Evolutionary conservation across 2,797 vertebrate species (phyloP), one percentile per base, ranked within the genome.

Genomic region (Amblyopsis hoosieri): DNA sequence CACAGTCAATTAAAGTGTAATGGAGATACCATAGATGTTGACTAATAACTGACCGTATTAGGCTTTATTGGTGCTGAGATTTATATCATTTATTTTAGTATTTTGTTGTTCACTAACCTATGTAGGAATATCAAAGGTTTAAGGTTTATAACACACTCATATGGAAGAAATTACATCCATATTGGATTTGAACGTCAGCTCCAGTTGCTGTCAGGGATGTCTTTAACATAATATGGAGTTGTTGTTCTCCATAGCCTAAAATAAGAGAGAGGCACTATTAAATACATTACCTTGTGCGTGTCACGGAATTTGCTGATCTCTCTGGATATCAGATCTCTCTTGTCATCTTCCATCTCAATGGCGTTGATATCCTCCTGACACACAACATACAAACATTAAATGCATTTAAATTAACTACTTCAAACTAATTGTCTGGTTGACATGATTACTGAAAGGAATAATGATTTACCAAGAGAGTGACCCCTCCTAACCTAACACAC

Each of bases 261-360:
- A 58, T 75, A 11, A 63, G 46, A 73, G 33, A 59, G 68, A 68
- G 73, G 11, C 79, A 71, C 57, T 79, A 62, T 66, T 65, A 54
- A 92, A 91, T 92, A 90, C 90, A 86, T 93, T 98, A 99, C 98
- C 98, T 98, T 99, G 91, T 99, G 98, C 71, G 97, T 99, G 86
- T 99, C 98, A 78, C 98, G 94, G 92, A 99, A 99, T 95, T 99
- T 99, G 94, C 97, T 99, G 93, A 99, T 99, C 94, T 99, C 97
- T 91, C 97, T 95, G 82, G 98, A 99, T 94, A 99, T 99, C 91
- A 99, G 91, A 92, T 99, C 98, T 94, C 97, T 94, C 93, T 99
- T 99, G 91, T 99, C 98, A 85, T 99, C 98, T 87, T 99, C 98
- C 93, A 99, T 95, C 92, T 99, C 98, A 92, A 99, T 99, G 81